A percentile compares a stretch with the other conserved stretches of the same genome.
phyloP scores from a whole-genome alignment of 2,113 vertebrate genomes.

The Siniperca knerii region DNA sequence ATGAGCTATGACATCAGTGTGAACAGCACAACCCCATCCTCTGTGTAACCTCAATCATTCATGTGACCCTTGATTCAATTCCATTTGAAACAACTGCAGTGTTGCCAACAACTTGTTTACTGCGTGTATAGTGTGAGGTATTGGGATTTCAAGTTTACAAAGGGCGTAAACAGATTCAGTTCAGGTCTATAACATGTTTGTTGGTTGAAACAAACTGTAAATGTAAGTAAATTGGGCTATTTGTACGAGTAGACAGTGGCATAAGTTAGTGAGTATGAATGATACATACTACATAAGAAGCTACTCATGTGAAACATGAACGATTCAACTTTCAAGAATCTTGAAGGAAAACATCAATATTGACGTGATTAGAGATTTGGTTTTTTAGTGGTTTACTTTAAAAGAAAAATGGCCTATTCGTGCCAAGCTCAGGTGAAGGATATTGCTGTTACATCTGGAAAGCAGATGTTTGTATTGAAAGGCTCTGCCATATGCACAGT shows the following conservation, averaged over 20 bases:
- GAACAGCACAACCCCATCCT: constrained; percentile 60
- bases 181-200: constrained; percentile 3
- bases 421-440: background rate
- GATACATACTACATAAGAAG: background rate
- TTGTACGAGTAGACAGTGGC: background rate
- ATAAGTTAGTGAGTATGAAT: constrained; percentile 2
- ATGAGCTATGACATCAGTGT: constrained; percentile 74
- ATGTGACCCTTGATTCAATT: constrained; percentile 41
- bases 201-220: background rate
- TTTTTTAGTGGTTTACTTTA: background rate
- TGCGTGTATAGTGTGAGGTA: background rate
- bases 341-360: background rate
- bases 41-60: constrained; percentile 59
- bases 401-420: background rate
- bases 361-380: background rate
- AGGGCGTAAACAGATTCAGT: background rate
- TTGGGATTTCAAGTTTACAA: background rate
- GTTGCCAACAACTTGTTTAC: constrained; percentile 10
- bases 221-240: background rate
- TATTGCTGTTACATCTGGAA: background rate
- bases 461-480: background rate
- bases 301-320: background rate
- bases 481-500: too few relatives aligned
- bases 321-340: too few relatives aligned
- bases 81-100: constrained; percentile 13